Evolutionary conservation across 2,797 vertebrate species (phyloP), one percentile per base, ranked within the genome.

Genomic region (Arrhamphus sclerolepis): DNA sequence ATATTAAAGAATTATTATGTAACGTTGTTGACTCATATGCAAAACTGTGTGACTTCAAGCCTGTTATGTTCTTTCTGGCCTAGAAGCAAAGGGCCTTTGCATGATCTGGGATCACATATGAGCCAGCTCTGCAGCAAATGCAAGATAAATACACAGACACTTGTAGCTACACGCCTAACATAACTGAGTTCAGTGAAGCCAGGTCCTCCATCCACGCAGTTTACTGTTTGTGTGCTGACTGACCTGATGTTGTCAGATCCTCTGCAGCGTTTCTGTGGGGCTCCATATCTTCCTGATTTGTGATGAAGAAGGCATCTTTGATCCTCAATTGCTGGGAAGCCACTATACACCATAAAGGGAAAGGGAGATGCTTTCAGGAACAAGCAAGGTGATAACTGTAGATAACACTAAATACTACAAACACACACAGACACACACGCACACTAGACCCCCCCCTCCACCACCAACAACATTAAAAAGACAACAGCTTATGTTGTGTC

Each of bases 241-340:
- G 72, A 88, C 89, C 87, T 89, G 80, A 62, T 77, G 72, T 51
- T 78, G 66, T 89, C 73, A 90, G 77, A 87, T 85, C 83, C 56
- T 77, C 75, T 63, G 73, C 59, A 31, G 70, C 46, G 46, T 44
- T 28, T 71, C 55, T 48, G 46, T 77, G 59, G 62, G 62, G 6
- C 50, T 75, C 80, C 85, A 85, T 81, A 49, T 81, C 56, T 56
- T 69, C 53, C 49, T 70, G 61, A 51, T 46, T 57, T 70, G 62
- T 52, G 54, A 69, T 56, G 58, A 51, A 70, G 21, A 29, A 29
- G 53, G 42, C 78, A 84, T 87, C 46, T 62, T 68, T 78, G 80
- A 56, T 46, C 65, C 43, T 48, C 38, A 57, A 83, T 46, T 9
- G 43, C 63, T 3, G 4, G 72, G 62, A 68, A 76, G 18, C n/a